Percentiles rank a stretch among this genome's conserved stretches.
Evolutionary conservation across 2,113 vertebrate genomes (phyloP).

Genomic region (Pterophyllum scalare): DNA sequence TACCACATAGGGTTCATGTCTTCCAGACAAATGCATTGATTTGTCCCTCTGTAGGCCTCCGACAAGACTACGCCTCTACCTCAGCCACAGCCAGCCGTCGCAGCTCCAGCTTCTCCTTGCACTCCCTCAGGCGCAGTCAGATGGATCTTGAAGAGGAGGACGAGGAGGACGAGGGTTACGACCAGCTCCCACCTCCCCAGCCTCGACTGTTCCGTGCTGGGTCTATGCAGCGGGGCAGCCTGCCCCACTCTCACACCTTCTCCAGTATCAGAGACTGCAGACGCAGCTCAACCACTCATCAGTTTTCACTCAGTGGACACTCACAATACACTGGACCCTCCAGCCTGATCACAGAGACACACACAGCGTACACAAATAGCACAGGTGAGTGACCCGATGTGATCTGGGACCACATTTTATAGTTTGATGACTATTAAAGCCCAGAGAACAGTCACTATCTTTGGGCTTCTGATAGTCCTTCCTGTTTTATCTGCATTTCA

Average conservation of each 20-base stretch:
- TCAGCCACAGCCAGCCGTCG: conserved; percentile 89
- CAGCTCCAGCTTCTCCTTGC: conserved; percentile 88
- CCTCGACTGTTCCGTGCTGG: conserved; percentile 87
- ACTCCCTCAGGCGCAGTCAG: conserved; percentile 85
- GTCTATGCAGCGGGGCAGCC: conserved; percentile 89
- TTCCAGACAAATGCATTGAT: conserved; percentile 13
- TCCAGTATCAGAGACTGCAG: conserved; percentile 93
- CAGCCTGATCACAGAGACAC: conserved; percentile 84
- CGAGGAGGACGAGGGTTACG: conserved; percentile 92
- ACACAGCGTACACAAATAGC: conserved; percentile 82
- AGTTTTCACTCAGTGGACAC: conserved; percentile 86
- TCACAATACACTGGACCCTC: conserved; percentile 83
- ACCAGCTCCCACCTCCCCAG: conserved; percentile 93
- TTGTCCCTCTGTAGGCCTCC: conserved; percentile 84
- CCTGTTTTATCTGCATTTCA: not conserved
- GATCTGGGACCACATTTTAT: not conserved
- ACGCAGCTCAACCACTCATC: conserved; percentile 86
- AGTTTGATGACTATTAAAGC: not conserved
- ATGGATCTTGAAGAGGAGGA: conserved; percentile 90
- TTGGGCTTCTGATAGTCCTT: not conserved
- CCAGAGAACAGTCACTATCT: not conserved
- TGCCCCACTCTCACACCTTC: conserved; percentile 94
- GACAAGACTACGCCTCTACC: conserved; percentile 96
- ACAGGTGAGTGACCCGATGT: conserved; percentile 82
- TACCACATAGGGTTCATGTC: not conserved